Evolutionary conservation across 2,888 invertebrate species (phyloP).

Genomic region (Leptodirus hochenwartii): DNA sequence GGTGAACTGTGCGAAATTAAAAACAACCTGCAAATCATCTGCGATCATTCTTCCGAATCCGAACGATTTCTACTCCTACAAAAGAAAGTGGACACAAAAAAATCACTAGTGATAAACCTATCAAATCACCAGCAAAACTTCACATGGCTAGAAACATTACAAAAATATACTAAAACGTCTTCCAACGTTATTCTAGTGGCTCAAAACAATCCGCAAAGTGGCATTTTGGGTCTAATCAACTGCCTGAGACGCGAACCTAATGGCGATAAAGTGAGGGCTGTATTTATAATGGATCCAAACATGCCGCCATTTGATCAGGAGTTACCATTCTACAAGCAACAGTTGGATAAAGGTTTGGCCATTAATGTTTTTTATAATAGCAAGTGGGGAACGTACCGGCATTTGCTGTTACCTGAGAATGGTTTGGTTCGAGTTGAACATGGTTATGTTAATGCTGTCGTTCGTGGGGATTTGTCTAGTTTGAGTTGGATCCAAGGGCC

Average conservation of each 20-base stretch:
- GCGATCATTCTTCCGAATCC: conserved; percentile 4
- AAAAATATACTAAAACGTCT: conserved; percentile 12
- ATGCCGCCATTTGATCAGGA: conserved; percentile 5
- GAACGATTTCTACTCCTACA: conserved; percentile 6
- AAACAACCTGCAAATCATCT: conserved; percentile 2
- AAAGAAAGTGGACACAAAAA: conserved; percentile 1
- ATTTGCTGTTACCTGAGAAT: conserved; percentile 7
- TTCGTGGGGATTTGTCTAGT: conserved; percentile 9
- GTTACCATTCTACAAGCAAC: conserved; percentile 6
- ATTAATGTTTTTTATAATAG: conserved; percentile 10
- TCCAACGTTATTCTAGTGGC: conserved; percentile 16
- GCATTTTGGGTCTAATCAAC: conserved; percentile 69
- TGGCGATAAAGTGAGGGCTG: conserved; percentile 31
- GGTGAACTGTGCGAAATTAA: conserved; percentile 1
- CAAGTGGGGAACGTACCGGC: conserved; percentile 12
- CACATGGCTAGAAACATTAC: conserved; percentile 31
- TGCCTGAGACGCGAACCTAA: conserved; percentile 54
- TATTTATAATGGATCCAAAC: conserved; percentile 31
- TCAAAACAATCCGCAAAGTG: conserved; percentile 42
- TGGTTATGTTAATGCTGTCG: conserved; percentile 8
- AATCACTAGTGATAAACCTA: conserved; percentile 2
- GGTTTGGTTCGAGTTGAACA: conserved; percentile 5
- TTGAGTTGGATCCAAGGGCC: conserved; percentile 11
- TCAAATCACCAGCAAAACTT: conserved; percentile 25
- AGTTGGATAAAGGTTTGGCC: conserved; percentile 9